These are phyloP conservation scores for Suricata suricatta DNA, from an alignment of 2,113 vertebrate genomes.

Conservation along the genomic window DNA sequence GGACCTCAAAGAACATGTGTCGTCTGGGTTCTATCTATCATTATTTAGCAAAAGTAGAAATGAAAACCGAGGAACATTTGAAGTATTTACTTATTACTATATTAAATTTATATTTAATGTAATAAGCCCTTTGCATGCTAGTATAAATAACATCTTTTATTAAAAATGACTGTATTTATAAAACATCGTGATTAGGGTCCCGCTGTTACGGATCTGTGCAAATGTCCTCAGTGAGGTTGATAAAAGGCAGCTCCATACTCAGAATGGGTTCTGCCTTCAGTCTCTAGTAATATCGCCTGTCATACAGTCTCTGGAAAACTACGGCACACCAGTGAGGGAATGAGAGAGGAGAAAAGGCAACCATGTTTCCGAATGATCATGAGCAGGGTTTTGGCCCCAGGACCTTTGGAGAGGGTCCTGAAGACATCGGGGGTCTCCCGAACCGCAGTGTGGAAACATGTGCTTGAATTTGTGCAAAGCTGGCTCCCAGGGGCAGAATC, in stretches of 20 bases:
- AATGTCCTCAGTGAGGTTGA: not conserved
- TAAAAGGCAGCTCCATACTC: not conserved
- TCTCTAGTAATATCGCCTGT: not conserved
- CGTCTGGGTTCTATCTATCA: not conserved
- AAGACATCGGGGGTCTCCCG: rapidly evolving
- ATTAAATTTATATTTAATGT: too few relatives aligned
- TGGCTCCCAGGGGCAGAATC: rapidly evolving
- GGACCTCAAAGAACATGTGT: not conserved
- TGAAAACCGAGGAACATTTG: not conserved
- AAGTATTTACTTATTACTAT: not conserved
- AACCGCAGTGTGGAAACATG: rapidly evolving
- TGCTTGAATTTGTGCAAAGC: rapidly evolving
- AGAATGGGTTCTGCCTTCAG: not conserved
- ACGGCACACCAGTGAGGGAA: rapidly evolving
- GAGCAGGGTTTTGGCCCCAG: not conserved
- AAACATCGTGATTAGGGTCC: rapidly evolving
- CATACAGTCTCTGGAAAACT: not conserved
- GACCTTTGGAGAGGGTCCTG: not conserved
- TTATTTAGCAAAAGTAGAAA: not conserved
- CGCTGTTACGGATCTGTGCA: not conserved
- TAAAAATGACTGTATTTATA: not conserved
- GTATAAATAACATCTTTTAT: not conserved
- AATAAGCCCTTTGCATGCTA: not conserved
- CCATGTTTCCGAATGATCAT: rapidly evolving
- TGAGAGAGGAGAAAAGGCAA: rapidly evolving